Evolutionary conservation across 2,113 vertebrate genomes (phyloP).

Genomic region (Gulo gulo): DNA sequence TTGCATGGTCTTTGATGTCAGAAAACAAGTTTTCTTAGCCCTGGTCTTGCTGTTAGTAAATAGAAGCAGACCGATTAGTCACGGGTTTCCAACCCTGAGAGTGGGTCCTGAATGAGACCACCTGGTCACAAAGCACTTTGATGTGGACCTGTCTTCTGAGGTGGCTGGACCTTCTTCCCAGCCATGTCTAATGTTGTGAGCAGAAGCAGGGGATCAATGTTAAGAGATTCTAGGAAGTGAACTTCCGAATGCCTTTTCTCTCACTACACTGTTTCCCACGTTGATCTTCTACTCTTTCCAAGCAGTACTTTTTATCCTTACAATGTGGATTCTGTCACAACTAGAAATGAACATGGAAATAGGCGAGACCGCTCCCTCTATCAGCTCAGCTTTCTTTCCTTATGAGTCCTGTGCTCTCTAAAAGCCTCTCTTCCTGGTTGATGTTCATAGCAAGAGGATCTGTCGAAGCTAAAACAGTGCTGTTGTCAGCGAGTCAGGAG

Average conservation of each 20-base stretch:
- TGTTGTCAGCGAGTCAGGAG: background rate
- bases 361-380: background rate
- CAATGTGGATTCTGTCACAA: background rate
- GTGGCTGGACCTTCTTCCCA: background rate
- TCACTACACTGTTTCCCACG: background rate
- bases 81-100: background rate
- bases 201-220: background rate
- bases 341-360: background rate
- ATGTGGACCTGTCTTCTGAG: background rate
- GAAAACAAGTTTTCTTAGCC: background rate
- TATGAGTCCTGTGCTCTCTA: background rate
- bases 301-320: background rate
- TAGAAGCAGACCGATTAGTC: background rate
- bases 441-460: background rate
- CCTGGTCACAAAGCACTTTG: background rate
- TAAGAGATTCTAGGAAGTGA: background rate
- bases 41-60: background rate
- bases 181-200: background rate
- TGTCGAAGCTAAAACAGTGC: background rate
- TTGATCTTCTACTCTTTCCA: background rate
- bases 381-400: background rate
- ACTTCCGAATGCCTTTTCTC: background rate
- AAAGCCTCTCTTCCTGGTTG: background rate
- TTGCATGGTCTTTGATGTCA: background rate
- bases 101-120: no score